These are phyloP conservation scores for Galleria mellonella DNA, from an alignment of 1,140 invertebrate species.

Conservation along the genomic window DNA sequence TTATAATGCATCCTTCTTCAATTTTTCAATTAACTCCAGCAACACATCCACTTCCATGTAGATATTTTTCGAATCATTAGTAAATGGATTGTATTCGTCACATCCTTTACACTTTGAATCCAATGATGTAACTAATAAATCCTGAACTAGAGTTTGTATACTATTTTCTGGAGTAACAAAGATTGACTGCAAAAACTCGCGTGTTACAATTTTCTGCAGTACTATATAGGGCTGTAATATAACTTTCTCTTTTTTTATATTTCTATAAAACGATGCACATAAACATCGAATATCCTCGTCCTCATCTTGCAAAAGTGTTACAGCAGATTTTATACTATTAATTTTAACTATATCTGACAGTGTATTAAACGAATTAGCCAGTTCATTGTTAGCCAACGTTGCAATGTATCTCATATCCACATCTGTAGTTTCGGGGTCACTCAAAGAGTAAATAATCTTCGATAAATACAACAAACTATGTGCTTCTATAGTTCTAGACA, in stretches of 20 bases:
- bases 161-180: slow-evolving; percentile 23
- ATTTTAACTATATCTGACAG: slow-evolving; percentile 40
- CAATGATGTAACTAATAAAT: slow-evolving; percentile 25
- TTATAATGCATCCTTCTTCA: slow-evolving; percentile 8
- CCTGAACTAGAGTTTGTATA: slow-evolving; percentile 20
- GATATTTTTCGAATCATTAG: slow-evolving; percentile 59
- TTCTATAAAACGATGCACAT: slow-evolving; percentile 39
- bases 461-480: slow-evolving; percentile 27
- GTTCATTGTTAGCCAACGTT: slow-evolving; percentile 52
- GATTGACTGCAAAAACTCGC: slow-evolving; percentile 29
- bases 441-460: slow-evolving; percentile 33
- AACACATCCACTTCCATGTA: slow-evolving; percentile 50
- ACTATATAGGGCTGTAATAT: slow-evolving; percentile 45
- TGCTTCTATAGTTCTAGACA: slow-evolving; percentile 15
- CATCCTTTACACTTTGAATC: slow-evolving; percentile 6
- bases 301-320: slow-evolving; percentile 66
- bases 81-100: slow-evolving; percentile 58
- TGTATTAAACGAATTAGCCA: slow-evolving; percentile 28
- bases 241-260: slow-evolving; percentile 19
- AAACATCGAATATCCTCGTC: slow-evolving; percentile 56
- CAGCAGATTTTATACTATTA: slow-evolving; percentile 39
- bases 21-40: slow-evolving; percentile 25
- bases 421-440: slow-evolving; percentile 40
- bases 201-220: slow-evolving; percentile 42
- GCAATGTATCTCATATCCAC: slow-evolving; percentile 53